Base-by-base conservation (phyloP, 2,888 invertebrate genomes). In the Cataglyphis altisquamis region DNA sequence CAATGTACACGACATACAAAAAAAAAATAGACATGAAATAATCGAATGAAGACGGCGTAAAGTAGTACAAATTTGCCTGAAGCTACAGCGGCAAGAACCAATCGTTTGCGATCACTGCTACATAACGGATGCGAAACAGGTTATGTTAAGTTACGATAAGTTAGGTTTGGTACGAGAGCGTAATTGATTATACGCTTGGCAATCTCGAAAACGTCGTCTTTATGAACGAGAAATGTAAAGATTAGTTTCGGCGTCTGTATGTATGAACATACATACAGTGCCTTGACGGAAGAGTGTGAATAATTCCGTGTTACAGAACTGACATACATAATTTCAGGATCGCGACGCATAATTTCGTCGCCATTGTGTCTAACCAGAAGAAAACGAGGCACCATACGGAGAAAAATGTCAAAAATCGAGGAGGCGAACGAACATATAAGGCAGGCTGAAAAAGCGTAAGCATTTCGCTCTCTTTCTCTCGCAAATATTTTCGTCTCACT, bases 361-460 rank as follows among this genome's bases (percentile, higher is more conserved):
- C 39, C 52, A 18, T 70, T 48, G 52, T 52, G 32, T 21, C 62
- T 70, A 57, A 64, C 12, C 9, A 9, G 8, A 64, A n/a, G 52
- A 36, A 67, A 81, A 82, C 78, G 64, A 82, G 32, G 18, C 90
- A 92, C 80, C 87, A 92, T 93, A 92, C 90, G 88, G 78, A 90
- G 87, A 85, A 94, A 92, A 93, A 96, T 96, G 96, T 95, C 95
- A 92, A 97, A 97, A 95, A 95, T 97, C 81, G 96, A 97, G 86
- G 98, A 98, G 95, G 98, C 97, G 12, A 96, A 97, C 90, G 97
- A 98, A 93, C 97, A 97, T 91, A 96, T 97, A 92, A 96, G 96
- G 91, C 96, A 96, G 90, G 98, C 98, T 0, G 98, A 98, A 93
- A 98, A 98, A 96, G 97, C 96, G 98, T 98, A 95, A 73, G 78